Percentiles rank a stretch among this genome's conserved stretches.
Evolutionary conservation across 2,888 invertebrate genomes (phyloP).

Genomic region (Phengaris alcon): DNA sequence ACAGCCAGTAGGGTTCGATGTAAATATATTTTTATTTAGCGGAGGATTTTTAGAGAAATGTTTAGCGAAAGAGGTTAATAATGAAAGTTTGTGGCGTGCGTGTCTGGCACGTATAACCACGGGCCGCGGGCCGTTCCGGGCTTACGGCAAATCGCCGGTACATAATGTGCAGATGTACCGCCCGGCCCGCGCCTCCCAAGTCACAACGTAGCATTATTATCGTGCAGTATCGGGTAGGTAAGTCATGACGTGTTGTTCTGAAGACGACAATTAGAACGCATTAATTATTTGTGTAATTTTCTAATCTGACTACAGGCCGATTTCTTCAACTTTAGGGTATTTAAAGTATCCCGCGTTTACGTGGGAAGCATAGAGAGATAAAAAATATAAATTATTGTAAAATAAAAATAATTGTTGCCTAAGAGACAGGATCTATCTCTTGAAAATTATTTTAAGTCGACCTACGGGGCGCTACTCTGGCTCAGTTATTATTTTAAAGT

Average conservation of each 20-base stretch:
- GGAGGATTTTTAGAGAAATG: not conserved
- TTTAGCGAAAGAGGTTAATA: conserved; percentile 11
- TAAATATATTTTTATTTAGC: not conserved
- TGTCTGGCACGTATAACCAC: not conserved
- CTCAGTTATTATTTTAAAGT: not conserved
- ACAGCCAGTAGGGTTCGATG: not conserved
- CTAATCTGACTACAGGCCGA: too few relatives aligned
- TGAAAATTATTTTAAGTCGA: not conserved
- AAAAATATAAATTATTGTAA: too few relatives aligned
- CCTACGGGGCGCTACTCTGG: not conserved
- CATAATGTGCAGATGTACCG: conserved; percentile 4
- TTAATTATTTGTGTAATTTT: too few relatives aligned
- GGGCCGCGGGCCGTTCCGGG: not conserved
- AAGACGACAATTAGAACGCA: too few relatives aligned
- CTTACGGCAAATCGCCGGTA: not conserved
- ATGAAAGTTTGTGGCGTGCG: conserved; percentile 9
- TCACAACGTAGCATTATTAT: not conserved
- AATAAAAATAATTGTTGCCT: too few relatives aligned
- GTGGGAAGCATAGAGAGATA: too few relatives aligned
- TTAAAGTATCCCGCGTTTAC: too few relatives aligned
- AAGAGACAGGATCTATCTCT: too few relatives aligned
- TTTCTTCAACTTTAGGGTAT: too few relatives aligned
- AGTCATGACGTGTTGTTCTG: not conserved
- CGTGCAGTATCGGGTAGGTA: not conserved
- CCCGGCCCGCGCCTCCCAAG: not conserved